These are phyloP conservation scores for Knipowitschia caucasica DNA, from an alignment of 2,797 vertebrate genomes.

Conservation along the genomic window DNA sequence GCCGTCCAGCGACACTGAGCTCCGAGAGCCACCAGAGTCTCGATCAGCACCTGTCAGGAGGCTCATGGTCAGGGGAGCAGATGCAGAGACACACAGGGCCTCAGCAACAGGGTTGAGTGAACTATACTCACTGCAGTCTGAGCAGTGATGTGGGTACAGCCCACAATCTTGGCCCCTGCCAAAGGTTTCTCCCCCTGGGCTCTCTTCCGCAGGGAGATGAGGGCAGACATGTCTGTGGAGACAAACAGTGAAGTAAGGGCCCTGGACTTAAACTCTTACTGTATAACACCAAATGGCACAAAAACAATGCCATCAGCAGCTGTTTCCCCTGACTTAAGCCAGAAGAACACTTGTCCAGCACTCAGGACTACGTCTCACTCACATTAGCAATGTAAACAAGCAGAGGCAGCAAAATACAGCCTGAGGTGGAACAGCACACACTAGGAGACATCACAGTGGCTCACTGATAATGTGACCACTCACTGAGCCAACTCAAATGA, in stretches of 20 bases:
- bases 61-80: slow-evolving; percentile 2
- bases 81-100: background rate
- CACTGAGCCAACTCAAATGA: slow-evolving; percentile 17
- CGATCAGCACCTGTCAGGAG: slow-evolving; percentile 86
- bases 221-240: slow-evolving; percentile 93
- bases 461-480: background rate
- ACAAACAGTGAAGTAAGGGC: slow-evolving; percentile 15
- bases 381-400: slow-evolving; percentile 32
- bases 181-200: slow-evolving; percentile 98
- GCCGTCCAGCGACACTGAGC: slow-evolving; percentile 98
- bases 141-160: slow-evolving; percentile 97
- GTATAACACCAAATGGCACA: slow-evolving; percentile 20
- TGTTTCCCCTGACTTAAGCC: slow-evolving; percentile 27
- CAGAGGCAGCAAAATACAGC: slow-evolving; percentile 11
- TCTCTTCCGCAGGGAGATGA: slow-evolving; percentile 96
- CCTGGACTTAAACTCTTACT: slow-evolving; percentile 12
- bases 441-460: slow-evolving; percentile 8
- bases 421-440: background rate
- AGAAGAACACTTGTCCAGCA: slow-evolving; percentile 38
- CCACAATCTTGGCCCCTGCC: slow-evolving; percentile 95
- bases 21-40: slow-evolving; percentile 93
- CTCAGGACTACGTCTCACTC: slow-evolving; percentile 26
- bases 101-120: slow-evolving; percentile 1
- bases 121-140: slow-evolving; percentile 89
- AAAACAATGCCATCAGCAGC: slow-evolving; percentile 45